Evolutionary conservation across 2,113 vertebrate species (phyloP).

Genomic region (Suricata suricatta): DNA sequence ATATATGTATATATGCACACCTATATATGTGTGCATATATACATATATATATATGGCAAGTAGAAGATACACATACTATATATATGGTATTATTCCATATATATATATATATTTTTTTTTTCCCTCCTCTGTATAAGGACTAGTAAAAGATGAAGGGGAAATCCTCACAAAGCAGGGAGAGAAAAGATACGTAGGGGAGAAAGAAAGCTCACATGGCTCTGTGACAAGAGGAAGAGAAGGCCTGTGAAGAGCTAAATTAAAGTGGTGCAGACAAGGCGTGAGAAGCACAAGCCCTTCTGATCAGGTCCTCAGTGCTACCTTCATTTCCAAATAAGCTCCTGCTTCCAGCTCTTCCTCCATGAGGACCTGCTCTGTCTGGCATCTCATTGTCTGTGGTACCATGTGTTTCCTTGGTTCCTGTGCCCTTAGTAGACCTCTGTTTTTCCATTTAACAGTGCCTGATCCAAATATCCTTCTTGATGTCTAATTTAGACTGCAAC

Average conservation of each 20-base stretch:
- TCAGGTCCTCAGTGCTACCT: too few relatives aligned
- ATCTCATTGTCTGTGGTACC: neutral
- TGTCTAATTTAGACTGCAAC: neutral
- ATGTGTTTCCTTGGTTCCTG: neutral
- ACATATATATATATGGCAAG: too few relatives aligned
- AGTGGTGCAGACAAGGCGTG: neutral
- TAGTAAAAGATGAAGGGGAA: neutral
- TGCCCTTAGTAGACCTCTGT: neutral
- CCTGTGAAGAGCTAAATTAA: neutral
- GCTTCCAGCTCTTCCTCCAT: neutral
- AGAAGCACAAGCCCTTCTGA: neutral
- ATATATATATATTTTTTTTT: neutral
- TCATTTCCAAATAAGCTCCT: neutral
- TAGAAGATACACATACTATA: too few relatives aligned
- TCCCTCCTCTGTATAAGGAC: neutral
- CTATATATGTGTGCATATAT: neutral
- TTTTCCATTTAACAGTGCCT: neutral
- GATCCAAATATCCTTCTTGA: neutral
- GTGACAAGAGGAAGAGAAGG: neutral
- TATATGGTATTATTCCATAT: too few relatives aligned
- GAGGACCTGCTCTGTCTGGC: neutral
- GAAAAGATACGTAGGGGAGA: neutral
- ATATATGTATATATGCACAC: too few relatives aligned
- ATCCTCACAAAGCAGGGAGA: neutral
- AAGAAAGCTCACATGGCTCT: neutral